Evolutionary conservation across 2,797 vertebrate species (phyloP), one percentile per base, ranked within the genome.

Genomic region (Scleropages formosus): DNA sequence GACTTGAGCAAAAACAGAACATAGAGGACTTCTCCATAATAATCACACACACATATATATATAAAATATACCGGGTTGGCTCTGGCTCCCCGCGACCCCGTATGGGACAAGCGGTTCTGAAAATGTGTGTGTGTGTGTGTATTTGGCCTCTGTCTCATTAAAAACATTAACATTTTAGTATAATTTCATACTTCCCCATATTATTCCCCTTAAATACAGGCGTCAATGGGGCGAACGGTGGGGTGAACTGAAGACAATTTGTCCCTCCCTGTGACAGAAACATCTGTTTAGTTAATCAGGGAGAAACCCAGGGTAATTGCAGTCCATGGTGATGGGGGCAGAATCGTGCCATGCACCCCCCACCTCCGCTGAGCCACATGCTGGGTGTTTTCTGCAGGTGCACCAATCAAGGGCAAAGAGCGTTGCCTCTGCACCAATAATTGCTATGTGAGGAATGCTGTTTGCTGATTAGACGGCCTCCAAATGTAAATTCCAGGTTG

Each of bases 351-450:
- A n/a, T n/a, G n/a, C n/a, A n/a, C n/a, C 12, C 4, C 10, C 49
- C 68, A 51, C 26, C 24, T 8, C 72, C 26, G n/a, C 20, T 39
- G 26, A 20, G 27, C 65, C 58, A 64, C 39, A n/a, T 9, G 18
- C 58, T 8, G 66, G 66, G 53, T 66, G 4, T 15, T 39, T 53
- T 72, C 56, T 62, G 58, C 75, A 53, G 75, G 66, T 51, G 75
- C 58, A 13, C 4, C 10, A 46, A 26, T 68, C 58, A 22, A 47
- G 58, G 75, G 60, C 67, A n/a, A 44, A 47, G 16, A 20, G 9
- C 12, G 75, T 46, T 31, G 46, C 62, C 66, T 62, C 20, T 26
- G 58, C 56, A 46, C 20, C 22, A 31, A 16, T 76, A 62, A 68
- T 51, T 61, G 58, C 65, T 16, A 26, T n/a, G 65, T 26, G 7